Base-by-base conservation (phyloP, 2,797 vertebrate genomes). In the Hemibagrus guttatus region DNA sequence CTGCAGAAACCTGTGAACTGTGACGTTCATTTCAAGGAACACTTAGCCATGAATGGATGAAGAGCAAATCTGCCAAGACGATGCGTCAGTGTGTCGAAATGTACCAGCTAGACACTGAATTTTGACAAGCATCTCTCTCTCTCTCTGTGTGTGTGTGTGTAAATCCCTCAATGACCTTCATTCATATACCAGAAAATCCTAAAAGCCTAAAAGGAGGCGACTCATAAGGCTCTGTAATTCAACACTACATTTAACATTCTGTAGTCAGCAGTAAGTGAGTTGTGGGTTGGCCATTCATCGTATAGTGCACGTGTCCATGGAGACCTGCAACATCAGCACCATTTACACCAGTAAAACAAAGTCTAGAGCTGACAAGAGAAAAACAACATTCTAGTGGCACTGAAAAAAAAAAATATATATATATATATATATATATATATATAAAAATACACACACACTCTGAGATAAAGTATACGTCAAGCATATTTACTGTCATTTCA, bases 291-390 rank as follows among this genome's bases (percentile, higher is more conserved):
- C 85, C 46, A 86, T 83, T 88, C 78, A 87, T 74, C 54, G 84
- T 90, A 88, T 86, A 56, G 87, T 86, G 88, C 86, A 90, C 84
- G 74, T 74, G 61, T 85, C 87, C 78, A 14, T 71, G 64, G 86
- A 69, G 84, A 88, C 58, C 59, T 92, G 92, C 92, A 89, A 86
- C 56, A 89, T 92, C 92, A 92, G 92, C 93, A 91, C 16, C 86
- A 87, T 88, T 84, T 31, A 71, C 56, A 16, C 26, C n/a, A 19
- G 61, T 26, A 28, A 59, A 79, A 79, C 59, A 76, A 35, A 16
- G 81, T 69, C 28, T 35, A 17, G 42, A 61, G 49, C 74, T 85
- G 72, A 61, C 39, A 4, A 46, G 26, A 79, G 28, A 84, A 26
- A 42, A 28, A 63, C 66, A 63, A 42, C 4, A 66, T 42, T 64